Percentiles rank a stretch among this genome's conserved stretches.
phyloP scores from a whole-genome alignment of 2,888 invertebrate species.

The Pheosia gnoma region DNA sequence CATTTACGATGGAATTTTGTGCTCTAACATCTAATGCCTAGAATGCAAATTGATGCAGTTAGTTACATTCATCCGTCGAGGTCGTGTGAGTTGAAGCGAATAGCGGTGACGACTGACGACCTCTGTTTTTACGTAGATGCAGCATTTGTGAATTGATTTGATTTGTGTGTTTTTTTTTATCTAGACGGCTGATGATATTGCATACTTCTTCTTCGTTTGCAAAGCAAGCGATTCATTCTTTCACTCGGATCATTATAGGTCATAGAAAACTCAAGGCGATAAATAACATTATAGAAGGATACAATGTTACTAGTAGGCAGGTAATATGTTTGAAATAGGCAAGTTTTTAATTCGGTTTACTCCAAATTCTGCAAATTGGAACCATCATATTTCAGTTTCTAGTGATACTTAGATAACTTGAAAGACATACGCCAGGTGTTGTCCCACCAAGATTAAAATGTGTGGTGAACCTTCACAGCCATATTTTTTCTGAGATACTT shows the following conservation, averaged over 20 bases:
- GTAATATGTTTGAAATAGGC: too few relatives aligned
- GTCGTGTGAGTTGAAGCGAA: constrained; percentile 23
- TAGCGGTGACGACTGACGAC: constrained; percentile 31
- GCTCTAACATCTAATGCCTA: background rate
- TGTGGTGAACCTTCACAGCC: background rate
- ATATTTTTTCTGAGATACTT: background rate
- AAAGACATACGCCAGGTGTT: background rate
- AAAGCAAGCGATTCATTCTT: too few relatives aligned
- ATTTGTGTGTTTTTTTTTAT: background rate
- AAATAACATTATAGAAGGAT: too few relatives aligned
- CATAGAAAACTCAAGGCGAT: too few relatives aligned
- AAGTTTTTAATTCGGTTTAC: too few relatives aligned
- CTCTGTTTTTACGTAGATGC: constrained; percentile 24
- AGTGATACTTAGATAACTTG: too few relatives aligned
- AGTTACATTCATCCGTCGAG: constrained; percentile 20
- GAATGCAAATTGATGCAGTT: background rate
- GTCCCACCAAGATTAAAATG: background rate
- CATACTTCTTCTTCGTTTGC: too few relatives aligned
- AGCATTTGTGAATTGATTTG: constrained; percentile 1
- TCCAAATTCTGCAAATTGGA: too few relatives aligned
- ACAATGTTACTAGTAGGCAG: too few relatives aligned
- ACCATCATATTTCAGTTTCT: too few relatives aligned
- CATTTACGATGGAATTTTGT: background rate
- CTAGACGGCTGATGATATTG: too few relatives aligned
- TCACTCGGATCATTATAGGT: too few relatives aligned